Evolutionary conservation across 2,797 vertebrate species (phyloP).

Genomic region (Remorina albescens): DNA sequence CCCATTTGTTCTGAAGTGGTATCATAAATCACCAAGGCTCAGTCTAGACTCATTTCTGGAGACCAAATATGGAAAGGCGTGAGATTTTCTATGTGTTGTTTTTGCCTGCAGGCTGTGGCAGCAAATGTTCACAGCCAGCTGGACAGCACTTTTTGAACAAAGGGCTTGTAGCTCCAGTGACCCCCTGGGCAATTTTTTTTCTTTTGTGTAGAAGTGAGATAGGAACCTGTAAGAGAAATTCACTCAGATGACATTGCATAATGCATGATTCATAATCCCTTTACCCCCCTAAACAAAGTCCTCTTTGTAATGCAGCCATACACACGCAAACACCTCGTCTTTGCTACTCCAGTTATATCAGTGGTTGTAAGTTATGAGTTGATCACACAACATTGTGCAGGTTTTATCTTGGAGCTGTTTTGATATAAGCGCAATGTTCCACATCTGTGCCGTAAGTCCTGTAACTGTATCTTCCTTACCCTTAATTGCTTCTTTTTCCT

Average conservation of each 20-base stretch:
- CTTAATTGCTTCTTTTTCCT: not conserved
- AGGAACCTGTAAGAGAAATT: not conserved
- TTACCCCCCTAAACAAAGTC: not conserved
- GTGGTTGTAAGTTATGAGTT: not conserved
- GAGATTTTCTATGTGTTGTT: constrained; percentile 5
- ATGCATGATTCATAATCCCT: constrained; percentile 9
- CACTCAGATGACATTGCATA: not conserved
- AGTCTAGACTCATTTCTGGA: not conserved
- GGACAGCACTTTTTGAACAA: constrained; percentile 2
- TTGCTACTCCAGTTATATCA: not conserved
- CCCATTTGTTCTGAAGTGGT: constrained; percentile 4
- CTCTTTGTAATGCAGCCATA: not conserved
- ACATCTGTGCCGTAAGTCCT: not conserved
- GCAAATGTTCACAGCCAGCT: constrained; percentile 11
- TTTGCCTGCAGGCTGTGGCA: not conserved
- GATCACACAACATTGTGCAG: not conserved
- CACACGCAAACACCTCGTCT: not conserved
- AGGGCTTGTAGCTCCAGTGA: not conserved
- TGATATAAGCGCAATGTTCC: constrained; percentile 2
- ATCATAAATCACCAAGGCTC: constrained; percentile 14
- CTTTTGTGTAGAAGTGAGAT: not conserved
- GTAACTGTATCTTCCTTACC: not conserved
- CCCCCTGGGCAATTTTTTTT: too few relatives aligned
- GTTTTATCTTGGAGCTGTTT: constrained; percentile 7
- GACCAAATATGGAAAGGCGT: not conserved